Percentiles rank a stretch among this genome's conserved stretches.
Evolutionary conservation across 1,140 invertebrate genomes (phyloP).

Genomic region (Bombus cullumanus): DNA sequence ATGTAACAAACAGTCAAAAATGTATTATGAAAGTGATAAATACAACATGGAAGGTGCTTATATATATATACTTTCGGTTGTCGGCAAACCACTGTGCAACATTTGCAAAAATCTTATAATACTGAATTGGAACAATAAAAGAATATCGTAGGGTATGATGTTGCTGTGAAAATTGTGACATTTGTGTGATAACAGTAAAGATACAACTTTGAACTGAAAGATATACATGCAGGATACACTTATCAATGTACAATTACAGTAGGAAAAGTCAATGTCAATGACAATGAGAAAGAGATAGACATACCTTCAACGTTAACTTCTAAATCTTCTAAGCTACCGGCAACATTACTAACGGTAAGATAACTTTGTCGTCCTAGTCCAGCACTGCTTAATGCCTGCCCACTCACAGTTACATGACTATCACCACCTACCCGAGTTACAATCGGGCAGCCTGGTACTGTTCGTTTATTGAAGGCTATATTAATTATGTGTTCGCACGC

Average conservation of each 20-base stretch:
- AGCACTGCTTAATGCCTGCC: slow-evolving; percentile 86
- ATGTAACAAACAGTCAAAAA: neutral
- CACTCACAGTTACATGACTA: slow-evolving; percentile 88
- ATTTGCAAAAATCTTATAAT: slow-evolving; percentile 24
- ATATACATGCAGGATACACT: slow-evolving; percentile 31
- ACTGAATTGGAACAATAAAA: slow-evolving; percentile 1
- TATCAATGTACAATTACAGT: neutral
- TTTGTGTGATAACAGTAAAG: slow-evolving; percentile 29
- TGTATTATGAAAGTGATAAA: slow-evolving; percentile 36
- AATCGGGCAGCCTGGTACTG: slow-evolving; percentile 92
- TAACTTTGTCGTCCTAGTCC: slow-evolving; percentile 86
- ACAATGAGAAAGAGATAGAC: neutral
- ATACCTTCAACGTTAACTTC: slow-evolving; percentile 97
- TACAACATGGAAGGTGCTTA: slow-evolving; percentile 46
- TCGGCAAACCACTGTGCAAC: slow-evolving; percentile 34
- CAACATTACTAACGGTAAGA: slow-evolving; percentile 87
- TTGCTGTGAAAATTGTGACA: slow-evolving; percentile 31
- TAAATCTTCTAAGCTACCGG: slow-evolving; percentile 94
- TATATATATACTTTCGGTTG: slow-evolving; percentile 16
- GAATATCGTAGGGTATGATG: slow-evolving; percentile 8
- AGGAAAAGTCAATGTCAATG: neutral
- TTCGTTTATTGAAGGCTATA: slow-evolving; percentile 97
- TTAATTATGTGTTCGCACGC: slow-evolving; percentile 96
- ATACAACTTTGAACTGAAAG: slow-evolving; percentile 17
- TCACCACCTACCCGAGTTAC: slow-evolving; percentile 89